Base-by-base conservation (phyloP, 1,140 invertebrate genomes). In the Solenopsis invicta region DNA sequence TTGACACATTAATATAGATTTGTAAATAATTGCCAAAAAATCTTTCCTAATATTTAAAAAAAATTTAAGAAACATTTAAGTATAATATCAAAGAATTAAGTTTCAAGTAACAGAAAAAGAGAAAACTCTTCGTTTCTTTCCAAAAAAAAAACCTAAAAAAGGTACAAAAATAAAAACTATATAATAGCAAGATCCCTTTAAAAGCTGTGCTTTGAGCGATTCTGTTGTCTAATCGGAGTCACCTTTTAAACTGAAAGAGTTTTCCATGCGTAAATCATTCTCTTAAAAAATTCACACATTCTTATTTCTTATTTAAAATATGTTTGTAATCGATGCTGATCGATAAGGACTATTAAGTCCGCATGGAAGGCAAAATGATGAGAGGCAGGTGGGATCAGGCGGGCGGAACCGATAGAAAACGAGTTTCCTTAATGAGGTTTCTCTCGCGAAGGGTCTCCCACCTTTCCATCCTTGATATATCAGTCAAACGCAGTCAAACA, bases 401-500 rank as follows among this genome's bases (percentile, higher is more conserved):
- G 45, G 24, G 10, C 29, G 48, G 13, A 80, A 80, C 61, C 61
- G 6, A 67, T 41, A 24, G n/a, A 18, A 18, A 62, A 78, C 59
- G 56, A 64, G 41, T 64, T 78, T 64, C 29, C 61, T 10, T 16
- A 2, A 1, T 8, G 56, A 71, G 16, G 64, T 67, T 45, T 67
- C 34, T 41, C 10, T 12, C 34, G 10, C n/a, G 21, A 75, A 12
- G 74, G 37, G 41, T 41, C 37, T 41, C 64, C 64, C 37, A 41
- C 54, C 37, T 54, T 13, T n/a, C 29, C 13, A 50, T 29, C 29
- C 29, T 29, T 29, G 29, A 41, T n/a, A 64, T 64, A 67, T 67
- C 81, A 80, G 87, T 89, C 52, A 64, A 29, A 29, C 29, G 1
- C 0, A 29, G 29, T 29, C 29, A 29, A 29, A 29, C 29, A 29